These are phyloP conservation scores for Lithodes maja DNA, from an alignment of 2,888 invertebrate genomes.

Conservation along the genomic window DNA sequence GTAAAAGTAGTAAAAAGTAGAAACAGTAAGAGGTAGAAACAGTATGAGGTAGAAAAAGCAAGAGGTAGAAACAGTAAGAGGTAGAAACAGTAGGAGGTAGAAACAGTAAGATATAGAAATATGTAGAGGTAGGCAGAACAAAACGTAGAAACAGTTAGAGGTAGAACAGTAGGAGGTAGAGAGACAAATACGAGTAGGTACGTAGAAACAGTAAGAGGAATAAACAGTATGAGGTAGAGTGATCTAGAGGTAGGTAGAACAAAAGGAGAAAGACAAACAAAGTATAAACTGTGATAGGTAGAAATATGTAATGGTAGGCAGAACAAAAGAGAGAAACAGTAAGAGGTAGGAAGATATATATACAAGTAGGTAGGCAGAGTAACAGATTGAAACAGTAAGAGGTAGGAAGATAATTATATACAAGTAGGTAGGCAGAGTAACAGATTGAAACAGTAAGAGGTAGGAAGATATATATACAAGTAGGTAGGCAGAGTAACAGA, in stretches of 20 bases:
- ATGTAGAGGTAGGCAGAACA: neutral
- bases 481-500: neutral
- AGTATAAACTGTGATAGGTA: neutral
- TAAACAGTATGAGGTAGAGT: neutral
- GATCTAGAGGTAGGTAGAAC: neutral
- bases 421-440: neutral
- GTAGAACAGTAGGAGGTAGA: neutral
- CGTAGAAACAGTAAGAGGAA: neutral
- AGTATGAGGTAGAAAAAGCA: neutral
- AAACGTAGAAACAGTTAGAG: neutral
- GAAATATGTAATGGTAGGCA: neutral
- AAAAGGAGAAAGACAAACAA: neutral
- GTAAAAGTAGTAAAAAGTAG: neutral
- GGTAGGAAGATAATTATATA: neutral
- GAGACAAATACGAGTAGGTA: neutral
- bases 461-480: neutral
- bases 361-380: neutral
- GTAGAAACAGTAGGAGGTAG: neutral
- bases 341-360: neutral
- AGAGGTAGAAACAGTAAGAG: neutral
- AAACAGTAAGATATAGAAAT: neutral
- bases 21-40: neutral
- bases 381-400: neutral
- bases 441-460: neutral
- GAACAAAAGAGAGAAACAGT: neutral